phyloP scores from a whole-genome alignment of 1,140 invertebrate species.

The Plodia interpunctella region DNA sequence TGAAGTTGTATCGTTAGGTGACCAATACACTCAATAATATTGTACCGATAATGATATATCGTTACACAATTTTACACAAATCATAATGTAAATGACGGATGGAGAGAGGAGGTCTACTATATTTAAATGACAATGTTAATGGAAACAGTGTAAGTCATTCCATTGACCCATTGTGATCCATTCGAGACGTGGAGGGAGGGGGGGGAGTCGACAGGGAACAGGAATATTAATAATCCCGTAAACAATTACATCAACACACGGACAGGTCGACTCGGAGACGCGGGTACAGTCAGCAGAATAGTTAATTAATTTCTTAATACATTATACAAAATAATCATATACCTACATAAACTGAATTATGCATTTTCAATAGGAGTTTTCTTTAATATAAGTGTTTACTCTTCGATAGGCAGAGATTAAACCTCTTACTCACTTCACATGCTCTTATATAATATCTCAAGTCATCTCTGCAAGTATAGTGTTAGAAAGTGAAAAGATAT shows the following conservation, averaged over 20 bases:
- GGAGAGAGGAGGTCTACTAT: not conserved
- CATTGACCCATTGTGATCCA: not conserved
- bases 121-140: constrained; percentile 1
- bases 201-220: not conserved
- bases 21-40: too few relatives aligned
- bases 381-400: too few relatives aligned
- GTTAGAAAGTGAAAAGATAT: too few relatives aligned
- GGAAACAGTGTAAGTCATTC: not conserved
- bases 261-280: not conserved
- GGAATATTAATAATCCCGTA: constrained; percentile 7
- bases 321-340: too few relatives aligned
- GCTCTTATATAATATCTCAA: too few relatives aligned
- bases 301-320: too few relatives aligned
- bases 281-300: not conserved
- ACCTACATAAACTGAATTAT: too few relatives aligned
- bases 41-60: not conserved
- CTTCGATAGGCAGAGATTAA: too few relatives aligned
- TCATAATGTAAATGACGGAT: not conserved
- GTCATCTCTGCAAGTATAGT: too few relatives aligned
- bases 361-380: too few relatives aligned
- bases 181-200: not conserved
- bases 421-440: too few relatives aligned
- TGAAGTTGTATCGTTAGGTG: too few relatives aligned
- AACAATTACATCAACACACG: constrained; percentile 7
- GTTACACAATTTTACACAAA: not conserved